phyloP scores from a whole-genome alignment of 2,888 invertebrate genomes.

The Spilosoma lubricipeda region DNA sequence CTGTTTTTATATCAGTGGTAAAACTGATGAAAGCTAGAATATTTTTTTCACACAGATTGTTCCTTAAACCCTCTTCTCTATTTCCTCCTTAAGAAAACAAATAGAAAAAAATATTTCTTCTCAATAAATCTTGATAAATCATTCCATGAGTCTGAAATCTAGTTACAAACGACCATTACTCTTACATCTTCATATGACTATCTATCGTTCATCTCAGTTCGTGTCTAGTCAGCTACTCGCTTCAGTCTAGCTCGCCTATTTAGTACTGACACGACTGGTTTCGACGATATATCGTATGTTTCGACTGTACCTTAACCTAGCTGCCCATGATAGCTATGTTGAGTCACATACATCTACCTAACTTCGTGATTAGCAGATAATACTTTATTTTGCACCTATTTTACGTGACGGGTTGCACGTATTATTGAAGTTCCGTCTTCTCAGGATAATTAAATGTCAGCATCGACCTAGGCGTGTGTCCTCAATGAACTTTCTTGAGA shows the following conservation, averaged over 20 bases:
- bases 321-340: conserved; percentile 8
- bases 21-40: background rate
- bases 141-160: conserved; percentile 2
- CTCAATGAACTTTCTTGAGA: too few relatives aligned
- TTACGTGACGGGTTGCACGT: background rate
- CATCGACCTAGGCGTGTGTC: too few relatives aligned
- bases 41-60: background rate
- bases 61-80: background rate
- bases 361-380: background rate
- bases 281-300: conserved; percentile 12
- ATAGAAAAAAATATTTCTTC: background rate
- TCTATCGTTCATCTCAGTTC: conserved; percentile 17
- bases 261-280: conserved; percentile 19
- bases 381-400: background rate
- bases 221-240: background rate
- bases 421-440: background rate
- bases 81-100: background rate
- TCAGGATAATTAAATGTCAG: background rate
- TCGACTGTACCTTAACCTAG: conserved; percentile 13
- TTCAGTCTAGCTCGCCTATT: conserved; percentile 36
- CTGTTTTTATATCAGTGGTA: background rate
- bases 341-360: conserved; percentile 6
- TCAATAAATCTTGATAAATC: background rate
- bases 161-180: conserved; percentile 3
- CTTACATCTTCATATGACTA: conserved; percentile 11